Evolutionary conservation across 2,113 vertebrate genomes (phyloP).

Genomic region (Rhabdornis inornatus): DNA sequence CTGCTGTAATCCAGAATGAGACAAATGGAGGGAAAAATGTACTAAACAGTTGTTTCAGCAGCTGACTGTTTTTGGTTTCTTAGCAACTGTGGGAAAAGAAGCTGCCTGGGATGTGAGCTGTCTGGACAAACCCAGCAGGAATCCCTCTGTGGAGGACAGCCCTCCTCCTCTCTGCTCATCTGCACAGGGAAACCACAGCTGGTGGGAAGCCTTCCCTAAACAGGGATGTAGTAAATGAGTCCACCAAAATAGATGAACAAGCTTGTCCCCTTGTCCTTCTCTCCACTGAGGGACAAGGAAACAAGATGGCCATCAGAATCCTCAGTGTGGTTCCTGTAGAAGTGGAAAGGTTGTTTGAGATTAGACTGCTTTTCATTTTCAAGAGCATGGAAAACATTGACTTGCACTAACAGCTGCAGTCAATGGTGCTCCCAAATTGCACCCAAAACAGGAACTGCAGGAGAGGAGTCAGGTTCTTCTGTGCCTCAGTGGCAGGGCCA

Average conservation of each 20-base stretch:
- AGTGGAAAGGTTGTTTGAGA: neutral
- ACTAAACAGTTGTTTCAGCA: neutral
- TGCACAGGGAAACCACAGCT: neutral
- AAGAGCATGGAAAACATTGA: neutral
- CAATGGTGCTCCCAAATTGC: neutral
- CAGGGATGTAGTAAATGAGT: neutral
- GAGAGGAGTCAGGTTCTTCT: neutral
- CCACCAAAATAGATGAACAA: neutral
- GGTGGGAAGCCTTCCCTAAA: neutral
- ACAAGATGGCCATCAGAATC: neutral
- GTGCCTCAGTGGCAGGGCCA: neutral
- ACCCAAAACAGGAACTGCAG: neutral
- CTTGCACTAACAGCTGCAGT: neutral
- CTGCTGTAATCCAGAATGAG: neutral
- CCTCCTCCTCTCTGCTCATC: neutral
- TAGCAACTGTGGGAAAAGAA: conserved; percentile 47
- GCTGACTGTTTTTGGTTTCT: conserved; percentile 33
- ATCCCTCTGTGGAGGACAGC: neutral
- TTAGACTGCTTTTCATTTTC: neutral
- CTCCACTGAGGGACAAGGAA: neutral
- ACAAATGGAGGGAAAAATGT: neutral
- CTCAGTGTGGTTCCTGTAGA: neutral
- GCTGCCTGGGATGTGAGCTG: neutral
- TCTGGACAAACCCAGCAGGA: neutral
- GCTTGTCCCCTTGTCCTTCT: neutral